Evolutionary conservation across 1,140 invertebrate genomes (phyloP), one percentile per base, ranked within the genome.

Genomic region (Orius insidiosus): DNA sequence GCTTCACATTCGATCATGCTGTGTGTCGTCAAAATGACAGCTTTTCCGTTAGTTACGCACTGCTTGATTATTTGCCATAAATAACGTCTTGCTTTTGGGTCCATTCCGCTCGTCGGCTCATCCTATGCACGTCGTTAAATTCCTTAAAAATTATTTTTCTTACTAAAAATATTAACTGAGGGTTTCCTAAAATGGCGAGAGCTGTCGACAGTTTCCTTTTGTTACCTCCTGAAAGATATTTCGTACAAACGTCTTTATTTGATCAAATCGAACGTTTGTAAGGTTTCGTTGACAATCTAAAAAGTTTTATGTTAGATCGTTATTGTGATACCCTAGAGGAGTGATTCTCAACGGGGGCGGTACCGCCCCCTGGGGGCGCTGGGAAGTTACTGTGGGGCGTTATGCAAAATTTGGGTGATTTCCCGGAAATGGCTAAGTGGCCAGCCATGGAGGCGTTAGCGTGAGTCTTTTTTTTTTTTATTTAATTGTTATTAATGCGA

Each of bases 1-100:
- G 67, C 69, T 57, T 75, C 70, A 56, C 81, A 85, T 63, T 88
- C 84, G 14, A 72, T 71, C 36, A 78, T 70, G 53, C 75, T 80
- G 60, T 81, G 78, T 11, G 78, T 79, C 5, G 76, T 75, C 6
- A 82, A 61, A 39, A 81, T 64, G 15, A 79, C 69, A 16, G 68
- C 70, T 13, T 71, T 66, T 5, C 68, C 64, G 10, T 60, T 57
- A 39, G 56, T 58, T 31, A 48, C 38, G 7, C 38, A 46, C 13
- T 46, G 43, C 11, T 55, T 30, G 34, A 62, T 55, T 10, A 57
- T 53, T 33, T 51, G 52, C 69, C 69, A 71, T 10, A 71, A 53
- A 40, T 66, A 66, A 10, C 69, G 55, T 18, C 68, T 49, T 5
- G 67, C 64, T 58, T 41, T 56, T 56, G 51, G 48, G 45, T 56